Conservation (phyloP, 2,797 vertebrate genomes). For the Spondyliosoma cantharus region DNA sequence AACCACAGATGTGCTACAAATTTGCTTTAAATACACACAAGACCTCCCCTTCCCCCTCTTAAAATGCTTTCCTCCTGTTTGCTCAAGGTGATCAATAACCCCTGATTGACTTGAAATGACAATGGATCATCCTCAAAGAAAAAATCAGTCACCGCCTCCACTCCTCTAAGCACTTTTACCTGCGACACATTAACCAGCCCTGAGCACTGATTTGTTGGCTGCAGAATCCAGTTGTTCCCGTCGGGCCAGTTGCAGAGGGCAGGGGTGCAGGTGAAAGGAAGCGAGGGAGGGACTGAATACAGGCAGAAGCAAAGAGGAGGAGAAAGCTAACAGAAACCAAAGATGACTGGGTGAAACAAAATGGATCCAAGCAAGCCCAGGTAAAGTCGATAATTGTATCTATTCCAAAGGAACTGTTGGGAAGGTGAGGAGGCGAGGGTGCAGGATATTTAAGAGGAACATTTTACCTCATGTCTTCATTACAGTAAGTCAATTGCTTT, state of each 20-base stretch:
- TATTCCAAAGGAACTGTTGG: background rate
- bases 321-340: conserved; percentile 72
- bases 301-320: conserved; percentile 52
- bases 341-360: conserved; percentile 79
- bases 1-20: background rate
- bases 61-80: conserved; percentile 45
- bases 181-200: conserved; percentile 62
- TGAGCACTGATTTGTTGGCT: conserved; percentile 63
- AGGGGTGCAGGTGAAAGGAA: conserved; percentile 70
- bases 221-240: conserved; percentile 80
- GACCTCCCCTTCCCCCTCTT: background rate
- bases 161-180: conserved; percentile 28
- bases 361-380: conserved; percentile 80
- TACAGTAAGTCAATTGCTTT: background rate
- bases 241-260: conserved; percentile 70
- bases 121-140: conserved; percentile 10
- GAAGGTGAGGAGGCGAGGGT: background rate
- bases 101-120: conserved; percentile 39
- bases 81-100: conserved; percentile 21
- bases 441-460: background rate
- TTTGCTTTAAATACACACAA: background rate
- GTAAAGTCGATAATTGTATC: conserved; percentile 68
- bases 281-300: conserved; percentile 67
- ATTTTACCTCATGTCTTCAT: conserved; percentile 9
- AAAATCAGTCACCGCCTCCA: conserved; percentile 35